Conservation (phyloP, 2,797 vertebrate genomes). For the Alectoris magna region DNA sequence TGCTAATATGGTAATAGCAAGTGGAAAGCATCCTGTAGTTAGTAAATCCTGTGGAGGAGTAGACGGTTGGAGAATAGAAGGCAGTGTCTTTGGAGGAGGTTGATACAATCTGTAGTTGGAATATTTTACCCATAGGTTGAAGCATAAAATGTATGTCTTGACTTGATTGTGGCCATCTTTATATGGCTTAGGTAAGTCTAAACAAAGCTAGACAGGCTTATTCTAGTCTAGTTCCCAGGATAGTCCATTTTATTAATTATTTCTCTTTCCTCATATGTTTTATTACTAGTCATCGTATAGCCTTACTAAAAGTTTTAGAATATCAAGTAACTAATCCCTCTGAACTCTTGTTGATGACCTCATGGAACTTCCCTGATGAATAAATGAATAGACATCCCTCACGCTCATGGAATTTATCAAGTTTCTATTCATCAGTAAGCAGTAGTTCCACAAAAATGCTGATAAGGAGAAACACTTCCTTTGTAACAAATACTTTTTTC, state of each 20-base stretch:
- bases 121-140: background rate
- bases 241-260: background rate
- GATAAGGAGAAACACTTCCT: background rate
- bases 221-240: background rate
- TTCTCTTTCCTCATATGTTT: background rate
- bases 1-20: background rate
- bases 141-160: background rate
- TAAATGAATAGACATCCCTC: background rate
- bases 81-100: background rate
- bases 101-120: background rate
- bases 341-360: background rate
- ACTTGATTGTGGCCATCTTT: background rate
- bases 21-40: background rate
- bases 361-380: background rate
- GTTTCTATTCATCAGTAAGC: background rate
- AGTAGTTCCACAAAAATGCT: background rate
- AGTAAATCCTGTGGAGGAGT: background rate
- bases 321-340: background rate
- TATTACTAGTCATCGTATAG: background rate
- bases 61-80: conserved; percentile 5
- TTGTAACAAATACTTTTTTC: background rate
- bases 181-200: background rate
- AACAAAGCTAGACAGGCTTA: background rate
- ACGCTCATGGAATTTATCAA: background rate
- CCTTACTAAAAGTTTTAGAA: background rate